A percentile compares a stretch with the other conserved stretches of the same genome.
Evolutionary conservation across 2,888 invertebrate genomes (phyloP).

Genomic region (Nowickia ferox): DNA sequence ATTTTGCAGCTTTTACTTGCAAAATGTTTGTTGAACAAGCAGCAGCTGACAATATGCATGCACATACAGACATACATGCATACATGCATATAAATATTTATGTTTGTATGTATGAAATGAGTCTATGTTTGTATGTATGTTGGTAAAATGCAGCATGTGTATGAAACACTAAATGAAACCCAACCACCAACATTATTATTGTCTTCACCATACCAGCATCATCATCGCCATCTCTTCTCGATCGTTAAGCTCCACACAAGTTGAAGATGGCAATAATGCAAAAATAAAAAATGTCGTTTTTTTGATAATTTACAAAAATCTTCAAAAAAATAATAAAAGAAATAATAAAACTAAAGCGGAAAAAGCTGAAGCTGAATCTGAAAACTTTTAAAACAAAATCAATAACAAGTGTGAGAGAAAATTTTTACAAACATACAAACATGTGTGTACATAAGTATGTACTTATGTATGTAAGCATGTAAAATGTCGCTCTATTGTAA

Average conservation of each 20-base stretch:
- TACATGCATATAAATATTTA: not conserved
- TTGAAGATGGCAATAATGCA: conserved; percentile 42
- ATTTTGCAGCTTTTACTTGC: conserved; percentile 69
- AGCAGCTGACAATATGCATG: conserved; percentile 68
- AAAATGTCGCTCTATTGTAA: conserved; percentile 39
- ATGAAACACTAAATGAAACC: conserved; percentile 33
- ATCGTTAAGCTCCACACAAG: conserved; percentile 56
- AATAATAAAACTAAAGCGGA: conserved; percentile 26
- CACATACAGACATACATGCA: conserved; percentile 15
- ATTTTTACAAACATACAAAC: not conserved
- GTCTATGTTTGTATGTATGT: conserved; percentile 48
- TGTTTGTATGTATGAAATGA: no score
- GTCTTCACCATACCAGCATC: conserved; percentile 40
- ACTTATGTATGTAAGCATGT: not conserved
- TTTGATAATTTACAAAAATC: conserved; percentile 63
- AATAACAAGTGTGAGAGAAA: conserved; percentile 33
- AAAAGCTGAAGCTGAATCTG: conserved; percentile 39
- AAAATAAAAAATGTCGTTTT: conserved; percentile 62
- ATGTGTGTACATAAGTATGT: not conserved
- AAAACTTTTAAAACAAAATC: conserved; percentile 22
- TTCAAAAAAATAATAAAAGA: conserved; percentile 22
- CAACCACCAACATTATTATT: conserved; percentile 55
- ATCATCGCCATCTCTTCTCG: conserved; percentile 39
- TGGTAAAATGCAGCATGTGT: not conserved
- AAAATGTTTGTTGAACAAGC: conserved; percentile 67